Evolutionary conservation across 2,888 invertebrate species (phyloP), one percentile per base, ranked within the genome.

Genomic region (Auanema freiburgensis): DNA sequence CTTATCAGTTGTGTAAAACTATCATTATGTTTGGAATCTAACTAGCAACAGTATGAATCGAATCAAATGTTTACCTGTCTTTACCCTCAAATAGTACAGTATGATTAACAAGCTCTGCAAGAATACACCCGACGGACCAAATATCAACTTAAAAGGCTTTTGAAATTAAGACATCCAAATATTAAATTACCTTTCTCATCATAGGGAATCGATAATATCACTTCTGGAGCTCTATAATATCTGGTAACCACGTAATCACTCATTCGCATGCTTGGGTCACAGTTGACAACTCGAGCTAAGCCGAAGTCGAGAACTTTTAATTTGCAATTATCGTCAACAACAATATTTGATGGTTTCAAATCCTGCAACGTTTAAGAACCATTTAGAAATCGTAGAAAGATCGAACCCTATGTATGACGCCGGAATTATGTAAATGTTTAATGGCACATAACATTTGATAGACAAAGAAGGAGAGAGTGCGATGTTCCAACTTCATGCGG

Each of bases 381-480:
- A 14, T 4, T 4, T 14, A 10, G 23, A 50, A 16, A 33, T 16
- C 55, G 11, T 10, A 18, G 5, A 33, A 14, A 24, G 18, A n/a
- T 57, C 67, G 16, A 16, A 82, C 81, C 56, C 83, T 63, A 61
- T 83, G 83, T 55, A 83, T 82, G 59, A 83, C 82, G 53, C 97
- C 98, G 72, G 97, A 97, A 71, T 93, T 92, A 89, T 99, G 98
- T 84, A 98, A 88, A 88, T 98, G 98, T 86, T 97, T 97, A 85
- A 99, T 97, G 80, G 98, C 98, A 88, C 98, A 99, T 65, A 98
- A 89, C 94, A 98, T 96, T 88, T 98, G 98, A 87, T 99, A 98
- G 51, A 98, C 90, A 81, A 98, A 89, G 87, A 98, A 98, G 83
- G 96, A 96, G 92, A 98, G 97, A 80, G 98, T 89, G 87, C 98